Base-by-base conservation (phyloP, 2,797 vertebrate genomes). In the Megalops cyprinoides region DNA sequence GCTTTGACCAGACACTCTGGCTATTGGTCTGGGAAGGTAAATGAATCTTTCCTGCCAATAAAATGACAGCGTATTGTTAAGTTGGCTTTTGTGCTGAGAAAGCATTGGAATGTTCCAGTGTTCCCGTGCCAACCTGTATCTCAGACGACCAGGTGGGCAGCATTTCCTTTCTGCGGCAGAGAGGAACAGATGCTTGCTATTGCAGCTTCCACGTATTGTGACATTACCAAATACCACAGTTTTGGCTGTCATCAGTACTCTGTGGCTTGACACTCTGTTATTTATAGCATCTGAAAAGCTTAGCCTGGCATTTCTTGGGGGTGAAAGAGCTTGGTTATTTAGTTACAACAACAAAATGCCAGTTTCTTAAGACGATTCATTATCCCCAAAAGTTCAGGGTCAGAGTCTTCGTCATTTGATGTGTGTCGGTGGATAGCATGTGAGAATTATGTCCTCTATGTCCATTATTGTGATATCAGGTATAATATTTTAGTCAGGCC, bases 21-120 rank as follows among this genome's bases (percentile, higher is more conserved):
- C 39, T 71, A 44, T 42, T 67, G 71, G 37, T 71, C 34, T 71
- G 37, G 9, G 62, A 37, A 5, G 39, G 34, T 67, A 44, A 71
- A 71, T 44, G 20, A 71, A n/a, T 71, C 67, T 23, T 23, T 12
- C 37, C 34, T 71, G 67, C 39, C 39, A 71, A 71, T 44, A 44
- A 37, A n/a, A n/a, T n/a, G 39, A 20, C 62, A 71, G 67, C 44
- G 20, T 71, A 42, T 44, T 71, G 20, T 71, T 71, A 34, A 71
- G 15, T 44, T n/a, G 67, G 39, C 39, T 23, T 67, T 44, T 42
- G 20, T 71, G 39, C 10, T 37, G 37, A 28, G 37, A 71, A 39
- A 2, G 8, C 18, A 14, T 15, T 6, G 51, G 51, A 31, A 44
- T 42, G 67, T 2, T 71, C 67, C n/a, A 23, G 67, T n/a, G 67